phyloP scores from a whole-genome alignment of 2,797 vertebrate species.

The Natrix natrix region DNA sequence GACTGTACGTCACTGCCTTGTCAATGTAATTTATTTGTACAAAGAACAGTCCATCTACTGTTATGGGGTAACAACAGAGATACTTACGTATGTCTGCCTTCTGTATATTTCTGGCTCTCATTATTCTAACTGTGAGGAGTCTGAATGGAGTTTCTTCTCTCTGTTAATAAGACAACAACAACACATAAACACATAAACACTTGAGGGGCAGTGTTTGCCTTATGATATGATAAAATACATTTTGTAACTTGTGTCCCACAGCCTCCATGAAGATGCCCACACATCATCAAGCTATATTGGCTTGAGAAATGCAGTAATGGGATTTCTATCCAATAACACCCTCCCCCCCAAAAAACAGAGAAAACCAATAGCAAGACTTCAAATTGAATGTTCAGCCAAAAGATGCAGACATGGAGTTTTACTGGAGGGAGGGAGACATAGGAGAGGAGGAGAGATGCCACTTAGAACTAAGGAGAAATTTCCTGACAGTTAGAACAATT shows the following conservation, averaged over 20 bases:
- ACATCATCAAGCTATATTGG: background rate
- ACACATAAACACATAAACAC: background rate
- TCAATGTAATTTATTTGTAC: background rate
- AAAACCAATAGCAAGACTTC: background rate
- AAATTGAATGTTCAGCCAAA: background rate
- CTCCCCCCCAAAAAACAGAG: background rate
- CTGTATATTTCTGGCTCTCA: slow-evolving; percentile 64
- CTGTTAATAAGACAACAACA: slow-evolving; percentile 43
- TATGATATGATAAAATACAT: background rate
- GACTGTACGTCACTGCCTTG: no score
- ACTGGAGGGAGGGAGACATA: background rate
- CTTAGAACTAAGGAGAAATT: no score
- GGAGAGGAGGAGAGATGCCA: no score
- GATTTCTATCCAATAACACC: background rate
- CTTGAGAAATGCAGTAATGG: background rate
- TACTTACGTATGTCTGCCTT: slow-evolving; percentile 77
- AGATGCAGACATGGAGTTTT: background rate
- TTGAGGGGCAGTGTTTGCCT: background rate
- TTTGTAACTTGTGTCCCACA: background rate
- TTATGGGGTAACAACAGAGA: background rate
- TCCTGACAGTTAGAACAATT: no score
- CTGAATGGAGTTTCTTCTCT: slow-evolving; percentile 61
- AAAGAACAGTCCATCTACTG: background rate
- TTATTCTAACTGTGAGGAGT: slow-evolving; percentile 74
- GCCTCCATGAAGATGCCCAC: background rate